A percentile compares a stretch with the other conserved stretches of the same genome.
Evolutionary conservation across 2,888 invertebrate species (phyloP).

Genomic region (Stenichneumon culpator): DNA sequence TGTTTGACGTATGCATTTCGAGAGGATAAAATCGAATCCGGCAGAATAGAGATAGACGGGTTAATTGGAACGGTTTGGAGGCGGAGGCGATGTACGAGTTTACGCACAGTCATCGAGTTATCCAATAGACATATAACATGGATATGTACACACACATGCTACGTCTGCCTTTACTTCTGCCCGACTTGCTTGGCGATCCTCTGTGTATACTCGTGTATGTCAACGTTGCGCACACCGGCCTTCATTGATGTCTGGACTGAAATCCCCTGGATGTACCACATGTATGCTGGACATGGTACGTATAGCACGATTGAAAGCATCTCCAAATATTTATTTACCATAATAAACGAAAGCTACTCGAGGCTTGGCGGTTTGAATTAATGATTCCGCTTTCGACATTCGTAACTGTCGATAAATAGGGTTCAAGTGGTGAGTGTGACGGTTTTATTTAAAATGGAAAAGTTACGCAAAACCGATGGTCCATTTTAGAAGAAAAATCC

Average conservation of each 20-base stretch:
- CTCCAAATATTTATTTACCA: slow-evolving; percentile 25
- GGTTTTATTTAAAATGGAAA: neutral
- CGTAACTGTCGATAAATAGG: neutral
- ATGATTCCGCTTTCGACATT: neutral
- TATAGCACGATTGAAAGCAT: neutral
- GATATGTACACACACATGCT: neutral
- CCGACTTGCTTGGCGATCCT: slow-evolving; percentile 14
- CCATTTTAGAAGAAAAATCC: too few relatives aligned
- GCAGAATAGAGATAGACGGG: slow-evolving; percentile 1
- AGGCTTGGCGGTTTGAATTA: neutral
- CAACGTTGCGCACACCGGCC: neutral
- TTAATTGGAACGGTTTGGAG: neutral
- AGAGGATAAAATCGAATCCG: neutral
- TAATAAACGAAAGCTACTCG: neutral
- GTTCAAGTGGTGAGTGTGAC: neutral
- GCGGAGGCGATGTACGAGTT: neutral
- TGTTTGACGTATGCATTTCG: neutral
- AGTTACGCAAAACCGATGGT: neutral
- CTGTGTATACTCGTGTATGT: neutral
- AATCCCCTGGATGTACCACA: neutral
- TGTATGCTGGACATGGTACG: neutral
- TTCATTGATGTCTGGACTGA: neutral
- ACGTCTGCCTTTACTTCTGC: slow-evolving; percentile 4
- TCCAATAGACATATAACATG: neutral
- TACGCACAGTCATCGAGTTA: slow-evolving; percentile 30